These are phyloP conservation scores for Cuniculus paca DNA, from an alignment of 2,797 vertebrate genomes.

Conservation along the genomic window DNA sequence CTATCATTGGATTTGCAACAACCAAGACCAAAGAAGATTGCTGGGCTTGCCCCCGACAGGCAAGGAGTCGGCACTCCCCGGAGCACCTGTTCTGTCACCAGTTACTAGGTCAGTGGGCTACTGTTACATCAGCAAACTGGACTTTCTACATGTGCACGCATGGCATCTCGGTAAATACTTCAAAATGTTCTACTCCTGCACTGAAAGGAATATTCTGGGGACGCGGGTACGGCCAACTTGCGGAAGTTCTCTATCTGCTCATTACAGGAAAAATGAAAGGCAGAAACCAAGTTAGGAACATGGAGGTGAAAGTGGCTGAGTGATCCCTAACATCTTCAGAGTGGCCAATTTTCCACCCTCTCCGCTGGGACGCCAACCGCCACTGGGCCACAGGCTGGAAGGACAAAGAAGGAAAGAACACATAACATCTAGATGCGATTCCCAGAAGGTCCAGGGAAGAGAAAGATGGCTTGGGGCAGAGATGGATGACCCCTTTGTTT, in stretches of 20 bases:
- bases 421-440: background rate
- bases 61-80: rapidly evolving
- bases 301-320: background rate
- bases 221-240: background rate
- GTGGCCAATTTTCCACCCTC: background rate
- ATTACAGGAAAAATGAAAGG: background rate
- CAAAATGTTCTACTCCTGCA: background rate
- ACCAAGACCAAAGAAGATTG: background rate
- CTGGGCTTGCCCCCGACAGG: background rate
- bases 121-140: background rate
- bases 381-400: background rate
- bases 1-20: background rate
- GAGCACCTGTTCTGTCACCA: background rate
- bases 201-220: background rate
- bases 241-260: background rate
- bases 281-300: background rate
- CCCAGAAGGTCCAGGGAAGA: background rate
- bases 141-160: background rate
- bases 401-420: background rate
- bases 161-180: background rate
- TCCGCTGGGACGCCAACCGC: background rate
- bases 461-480: background rate
- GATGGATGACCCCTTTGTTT: background rate
- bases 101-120: background rate
- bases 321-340: background rate